Base-by-base conservation (phyloP, 2,113 vertebrate genomes). In the Mesocricetus auratus region DNA sequence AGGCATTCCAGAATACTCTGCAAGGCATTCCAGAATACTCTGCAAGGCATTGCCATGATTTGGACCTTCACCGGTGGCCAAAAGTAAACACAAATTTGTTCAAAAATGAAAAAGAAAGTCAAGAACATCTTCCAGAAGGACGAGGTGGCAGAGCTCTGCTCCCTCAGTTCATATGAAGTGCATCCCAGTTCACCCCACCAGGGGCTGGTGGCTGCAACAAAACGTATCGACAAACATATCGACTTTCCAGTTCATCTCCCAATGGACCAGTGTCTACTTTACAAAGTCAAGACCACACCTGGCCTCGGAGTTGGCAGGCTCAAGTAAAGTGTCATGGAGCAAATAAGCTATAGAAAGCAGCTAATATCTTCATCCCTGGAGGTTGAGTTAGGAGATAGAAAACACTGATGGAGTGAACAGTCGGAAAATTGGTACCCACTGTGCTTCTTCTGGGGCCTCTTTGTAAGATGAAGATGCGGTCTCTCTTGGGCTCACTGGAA, bases 281-380 rank as follows among this genome's bases (percentile, higher is more conserved):
- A 89, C 3, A 36, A 82, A 96, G 53, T 95, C 95, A 91, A 66
- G 89, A 85, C 89, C 62, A 91, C 82, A 62, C 78, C 42, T 78
- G 75, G 94, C 68, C 86, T 92, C 86, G 66, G 58, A 87, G 82
- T 62, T 87, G 56, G 87, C 69, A 79, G 64, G 71, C 60, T 89
- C 31, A 91, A 93, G 79, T 15, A 92, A 89, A 93, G 90, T 74
- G 85, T 95, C 85, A 92, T 89, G 29, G n/a, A 95, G 47, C 86
- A 97, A 95, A 92, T 94, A 97, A 78, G 36, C 36, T 50, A 42
- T 6, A 4, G 81, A 94, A 96, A 92, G 94, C 2, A 92, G 86
- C 90, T 93, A 82, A 86, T 95, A 53, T 95, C 93, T 94, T 94
- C 60, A 78, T 91, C 90, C 77, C 85, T 71, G 47, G 56, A 89